Conservation (phyloP, 2,113 vertebrate genomes). For the Saccopteryx leptura region DNA sequence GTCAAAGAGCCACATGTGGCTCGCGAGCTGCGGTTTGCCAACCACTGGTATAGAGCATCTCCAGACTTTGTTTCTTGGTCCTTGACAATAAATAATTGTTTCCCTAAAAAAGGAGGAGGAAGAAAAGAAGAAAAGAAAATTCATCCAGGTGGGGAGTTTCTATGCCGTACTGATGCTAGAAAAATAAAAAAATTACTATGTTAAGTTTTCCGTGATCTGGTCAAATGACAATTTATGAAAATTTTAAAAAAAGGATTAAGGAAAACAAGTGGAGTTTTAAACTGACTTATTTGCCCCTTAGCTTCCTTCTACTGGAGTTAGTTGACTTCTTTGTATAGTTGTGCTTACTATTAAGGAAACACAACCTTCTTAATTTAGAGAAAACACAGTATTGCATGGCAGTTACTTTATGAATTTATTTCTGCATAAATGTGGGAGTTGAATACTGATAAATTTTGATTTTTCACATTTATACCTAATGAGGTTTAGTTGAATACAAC, state of each 20-base stretch:
- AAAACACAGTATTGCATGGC: not conserved
- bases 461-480: conserved; percentile 62
- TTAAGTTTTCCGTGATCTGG: conserved; percentile 1
- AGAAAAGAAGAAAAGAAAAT: not conserved
- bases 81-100: conserved; percentile 85
- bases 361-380: not conserved
- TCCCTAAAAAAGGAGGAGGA: not conserved
- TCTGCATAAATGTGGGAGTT: conserved; percentile 21
- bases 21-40: no score
- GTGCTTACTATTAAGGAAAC: conserved; percentile 41
- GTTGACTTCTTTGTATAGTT: not conserved
- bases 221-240: conserved; percentile 18
- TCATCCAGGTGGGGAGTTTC: not conserved
- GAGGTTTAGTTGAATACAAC: conserved; percentile 26
- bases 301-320: not conserved
- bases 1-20: no score
- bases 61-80: conserved; percentile 52
- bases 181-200: not conserved
- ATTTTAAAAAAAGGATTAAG: not conserved
- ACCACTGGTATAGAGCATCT: not conserved
- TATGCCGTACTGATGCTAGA: not conserved
- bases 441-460: conserved; percentile 22
- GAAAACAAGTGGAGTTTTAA: not conserved
- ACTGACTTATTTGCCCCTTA: not conserved
- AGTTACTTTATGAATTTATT: conserved; percentile 56